These are phyloP conservation scores for Caenorhabditis parvicauda DNA, from an alignment of 2,888 invertebrate species.

Conservation along the genomic window DNA sequence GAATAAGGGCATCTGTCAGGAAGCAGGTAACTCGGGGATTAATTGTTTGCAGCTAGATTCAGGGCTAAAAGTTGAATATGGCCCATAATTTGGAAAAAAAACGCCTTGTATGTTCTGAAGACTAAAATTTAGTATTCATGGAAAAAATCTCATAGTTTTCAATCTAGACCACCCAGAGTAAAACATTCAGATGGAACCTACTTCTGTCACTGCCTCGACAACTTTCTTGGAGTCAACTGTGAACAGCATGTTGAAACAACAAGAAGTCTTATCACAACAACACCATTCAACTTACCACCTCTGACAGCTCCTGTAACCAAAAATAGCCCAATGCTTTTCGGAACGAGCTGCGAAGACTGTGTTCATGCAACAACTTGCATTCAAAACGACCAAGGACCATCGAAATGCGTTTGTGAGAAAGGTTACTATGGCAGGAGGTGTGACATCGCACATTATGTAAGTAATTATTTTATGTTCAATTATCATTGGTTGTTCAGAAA, in stretches of 20 bases:
- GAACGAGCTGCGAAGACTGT: conserved; percentile 35
- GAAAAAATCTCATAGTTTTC: neutral
- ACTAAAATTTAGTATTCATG: too few species aligned
- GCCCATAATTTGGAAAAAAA: neutral
- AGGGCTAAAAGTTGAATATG: conserved; percentile 29
- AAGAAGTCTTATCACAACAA: conserved; percentile 7
- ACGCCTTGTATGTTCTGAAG: too few species aligned
- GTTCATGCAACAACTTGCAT: conserved; percentile 31
- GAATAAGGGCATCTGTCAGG: conserved; percentile 72
- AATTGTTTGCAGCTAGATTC: conserved; percentile 41
- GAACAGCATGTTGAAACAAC: conserved; percentile 21
- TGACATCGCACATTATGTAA: conserved; percentile 28
- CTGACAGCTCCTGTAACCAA: conserved; percentile 7
- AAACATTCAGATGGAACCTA: conserved; percentile 19
- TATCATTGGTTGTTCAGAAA: conserved; percentile 13
- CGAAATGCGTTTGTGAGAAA: conserved; percentile 34
- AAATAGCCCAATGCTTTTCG: conserved; percentile 5
- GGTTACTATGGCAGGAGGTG: conserved; percentile 37
- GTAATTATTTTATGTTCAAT: neutral
- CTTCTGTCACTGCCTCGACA: conserved; percentile 39
- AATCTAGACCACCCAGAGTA: neutral
- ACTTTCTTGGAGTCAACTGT: conserved; percentile 42
- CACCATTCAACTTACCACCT: conserved; percentile 8
- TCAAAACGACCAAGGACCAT: conserved; percentile 25
- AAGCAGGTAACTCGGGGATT: conserved; percentile 74